These are phyloP conservation scores for Notiomystis cincta DNA, from an alignment of 2,113 vertebrate species.

Conservation along the genomic window DNA sequence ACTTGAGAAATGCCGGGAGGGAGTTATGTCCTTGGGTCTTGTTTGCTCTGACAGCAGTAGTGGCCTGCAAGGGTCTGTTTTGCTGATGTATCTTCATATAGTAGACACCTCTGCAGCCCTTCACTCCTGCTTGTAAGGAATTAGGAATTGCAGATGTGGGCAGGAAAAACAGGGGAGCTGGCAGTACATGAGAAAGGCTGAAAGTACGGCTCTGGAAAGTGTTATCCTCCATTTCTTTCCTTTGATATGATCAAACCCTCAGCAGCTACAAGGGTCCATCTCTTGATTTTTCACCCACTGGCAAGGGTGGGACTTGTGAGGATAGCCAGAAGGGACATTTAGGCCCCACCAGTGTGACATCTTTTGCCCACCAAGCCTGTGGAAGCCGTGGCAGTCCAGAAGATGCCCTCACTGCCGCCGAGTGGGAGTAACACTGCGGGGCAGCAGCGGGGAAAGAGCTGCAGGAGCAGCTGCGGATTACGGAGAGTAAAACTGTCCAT, in stretches of 20 bases:
- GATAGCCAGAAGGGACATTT: background rate
- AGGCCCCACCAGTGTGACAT: fast-evolving
- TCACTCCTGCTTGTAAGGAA: background rate
- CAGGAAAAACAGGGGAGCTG: background rate
- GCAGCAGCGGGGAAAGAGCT: fast-evolving
- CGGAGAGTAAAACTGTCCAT: background rate
- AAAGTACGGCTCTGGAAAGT: fast-evolving
- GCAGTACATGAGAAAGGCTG: background rate
- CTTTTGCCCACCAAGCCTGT: background rate
- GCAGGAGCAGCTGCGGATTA: background rate
- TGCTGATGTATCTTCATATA: fast-evolving
- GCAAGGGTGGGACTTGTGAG: background rate
- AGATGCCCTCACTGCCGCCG: fast-evolving
- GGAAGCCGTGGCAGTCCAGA: background rate
- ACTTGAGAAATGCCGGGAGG: fast-evolving
- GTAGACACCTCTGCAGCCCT: background rate
- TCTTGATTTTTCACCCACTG: background rate
- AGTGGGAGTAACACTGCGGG: background rate
- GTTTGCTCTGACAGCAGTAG: fast-evolving
- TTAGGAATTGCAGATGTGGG: background rate
- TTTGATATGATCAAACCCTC: background rate
- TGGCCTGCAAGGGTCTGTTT: background rate
- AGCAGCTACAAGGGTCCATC: background rate
- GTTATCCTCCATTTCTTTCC: background rate
- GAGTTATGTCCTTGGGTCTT: background rate